Evolutionary conservation across 2,113 vertebrate species (phyloP).

Genomic region (Macaca mulatta): DNA sequence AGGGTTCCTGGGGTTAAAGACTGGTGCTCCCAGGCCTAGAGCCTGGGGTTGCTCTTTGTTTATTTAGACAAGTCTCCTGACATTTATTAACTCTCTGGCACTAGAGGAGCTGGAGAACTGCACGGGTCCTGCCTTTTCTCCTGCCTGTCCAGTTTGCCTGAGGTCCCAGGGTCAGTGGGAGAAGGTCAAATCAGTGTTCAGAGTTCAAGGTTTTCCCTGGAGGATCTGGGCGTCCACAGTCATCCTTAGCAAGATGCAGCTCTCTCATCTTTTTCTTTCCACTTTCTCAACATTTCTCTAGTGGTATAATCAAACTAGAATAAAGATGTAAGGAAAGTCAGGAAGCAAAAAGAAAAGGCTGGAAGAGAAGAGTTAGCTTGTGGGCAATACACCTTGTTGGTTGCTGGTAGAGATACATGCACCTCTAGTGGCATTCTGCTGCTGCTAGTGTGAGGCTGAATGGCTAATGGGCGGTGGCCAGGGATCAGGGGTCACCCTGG

Average conservation of each 20-base stretch:
- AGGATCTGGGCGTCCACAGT: not conserved
- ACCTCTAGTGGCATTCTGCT: not conserved
- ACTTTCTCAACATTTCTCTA: not conserved
- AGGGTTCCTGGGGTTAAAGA: not conserved
- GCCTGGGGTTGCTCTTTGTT: not conserved
- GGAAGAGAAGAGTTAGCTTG: not conserved
- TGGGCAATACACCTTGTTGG: no score
- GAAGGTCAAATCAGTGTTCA: not conserved
- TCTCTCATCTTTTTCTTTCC: not conserved
- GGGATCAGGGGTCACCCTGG: not conserved
- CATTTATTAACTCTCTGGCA: not conserved
- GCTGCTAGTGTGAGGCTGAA: not conserved
- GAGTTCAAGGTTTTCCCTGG: not conserved
- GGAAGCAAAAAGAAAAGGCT: not conserved
- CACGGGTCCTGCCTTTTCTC: not conserved
- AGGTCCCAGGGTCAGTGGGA: not conserved
- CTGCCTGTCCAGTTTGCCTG: not conserved
- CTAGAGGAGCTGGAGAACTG: not conserved
- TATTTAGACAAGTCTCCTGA: not conserved
- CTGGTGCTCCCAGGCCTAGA: no score
- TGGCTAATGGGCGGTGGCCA: not conserved
- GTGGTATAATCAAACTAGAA: not conserved
- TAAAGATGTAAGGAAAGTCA: not conserved
- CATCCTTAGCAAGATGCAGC: not conserved
- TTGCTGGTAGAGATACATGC: not conserved